phyloP scores from a whole-genome alignment of 2,888 invertebrate species.

The Adela reaumurella region DNA sequence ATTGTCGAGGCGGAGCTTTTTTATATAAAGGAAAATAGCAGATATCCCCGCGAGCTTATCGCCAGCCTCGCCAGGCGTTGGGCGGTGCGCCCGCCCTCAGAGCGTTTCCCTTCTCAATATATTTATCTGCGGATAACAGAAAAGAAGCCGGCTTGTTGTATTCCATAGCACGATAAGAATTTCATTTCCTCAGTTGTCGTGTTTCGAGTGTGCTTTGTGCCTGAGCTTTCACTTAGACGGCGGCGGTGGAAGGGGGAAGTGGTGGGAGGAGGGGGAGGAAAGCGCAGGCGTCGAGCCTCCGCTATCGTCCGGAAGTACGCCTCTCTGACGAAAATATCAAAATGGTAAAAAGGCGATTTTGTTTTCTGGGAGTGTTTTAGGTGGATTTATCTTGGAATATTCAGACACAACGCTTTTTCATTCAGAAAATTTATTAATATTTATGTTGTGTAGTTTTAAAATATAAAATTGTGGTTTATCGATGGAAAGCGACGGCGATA shows the following conservation, averaged over 20 bases:
- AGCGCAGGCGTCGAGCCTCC: constrained; percentile 9
- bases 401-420: too few species aligned
- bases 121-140: constrained; percentile 49
- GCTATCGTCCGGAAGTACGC: constrained; percentile 45
- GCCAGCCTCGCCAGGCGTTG: not conserved
- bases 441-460: too few species aligned
- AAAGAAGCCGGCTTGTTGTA: constrained; percentile 41
- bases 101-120: constrained; percentile 30
- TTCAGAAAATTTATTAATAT: too few species aligned
- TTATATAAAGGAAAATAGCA: not conserved
- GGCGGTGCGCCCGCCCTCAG: constrained; percentile 4
- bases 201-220: constrained; percentile 22
- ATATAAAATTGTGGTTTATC: too few species aligned
- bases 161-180: constrained; percentile 52
- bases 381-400: too few species aligned
- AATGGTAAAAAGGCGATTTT: constrained; percentile 23
- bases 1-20: not conserved
- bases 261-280: constrained; percentile 1
- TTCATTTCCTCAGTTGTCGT: constrained; percentile 46
- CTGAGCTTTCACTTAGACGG: constrained; percentile 21
- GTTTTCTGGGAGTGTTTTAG: too few species aligned
- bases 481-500: too few species aligned
- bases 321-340: constrained; percentile 44
- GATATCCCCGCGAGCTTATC: not conserved
- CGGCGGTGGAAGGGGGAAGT: not conserved